These are phyloP conservation scores for Megaleporinus macrocephalus DNA, from an alignment of 2,113 vertebrate species.

Conservation along the genomic window DNA sequence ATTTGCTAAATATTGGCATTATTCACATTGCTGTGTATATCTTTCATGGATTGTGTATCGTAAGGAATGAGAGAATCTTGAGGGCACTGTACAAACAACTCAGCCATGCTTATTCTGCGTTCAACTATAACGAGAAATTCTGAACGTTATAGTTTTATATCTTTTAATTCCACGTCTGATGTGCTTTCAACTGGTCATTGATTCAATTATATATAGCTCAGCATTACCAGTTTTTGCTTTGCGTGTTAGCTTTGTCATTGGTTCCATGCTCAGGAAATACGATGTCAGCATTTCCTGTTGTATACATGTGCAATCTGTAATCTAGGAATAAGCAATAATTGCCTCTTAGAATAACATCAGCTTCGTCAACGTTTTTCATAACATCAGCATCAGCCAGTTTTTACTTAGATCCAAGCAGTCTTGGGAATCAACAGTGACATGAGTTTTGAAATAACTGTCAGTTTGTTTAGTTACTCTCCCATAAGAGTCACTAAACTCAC, in stretches of 20 bases:
- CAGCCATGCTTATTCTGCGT: not conserved
- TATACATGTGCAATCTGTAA: not conserved
- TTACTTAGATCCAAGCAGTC: conserved; percentile 26
- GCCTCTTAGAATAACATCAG: not conserved
- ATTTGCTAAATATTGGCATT: not conserved
- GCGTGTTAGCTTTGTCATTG: too few species aligned
- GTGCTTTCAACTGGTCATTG: too few species aligned
- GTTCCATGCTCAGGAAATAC: too few species aligned
- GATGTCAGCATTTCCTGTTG: too few species aligned
- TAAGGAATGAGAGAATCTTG: not conserved
- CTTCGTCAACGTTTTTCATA: conserved; percentile 6
- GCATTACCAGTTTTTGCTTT: too few species aligned
- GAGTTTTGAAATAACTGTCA: conserved; percentile 24
- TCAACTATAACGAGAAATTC: not conserved
- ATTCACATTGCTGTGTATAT: not conserved
- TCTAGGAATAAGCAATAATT: not conserved
- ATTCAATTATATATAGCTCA: too few species aligned
- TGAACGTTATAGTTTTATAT: not conserved
- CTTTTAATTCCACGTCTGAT: too few species aligned
- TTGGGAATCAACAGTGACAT: conserved; percentile 36
- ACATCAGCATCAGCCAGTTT: conserved; percentile 1
- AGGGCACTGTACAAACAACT: not conserved
- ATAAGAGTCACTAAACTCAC: conserved; percentile 42
- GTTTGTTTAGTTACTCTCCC: conserved; percentile 48
- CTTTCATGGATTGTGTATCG: not conserved